Evolutionary conservation across 1,140 invertebrate genomes (phyloP).

Genomic region (Conus betulinus): DNA sequence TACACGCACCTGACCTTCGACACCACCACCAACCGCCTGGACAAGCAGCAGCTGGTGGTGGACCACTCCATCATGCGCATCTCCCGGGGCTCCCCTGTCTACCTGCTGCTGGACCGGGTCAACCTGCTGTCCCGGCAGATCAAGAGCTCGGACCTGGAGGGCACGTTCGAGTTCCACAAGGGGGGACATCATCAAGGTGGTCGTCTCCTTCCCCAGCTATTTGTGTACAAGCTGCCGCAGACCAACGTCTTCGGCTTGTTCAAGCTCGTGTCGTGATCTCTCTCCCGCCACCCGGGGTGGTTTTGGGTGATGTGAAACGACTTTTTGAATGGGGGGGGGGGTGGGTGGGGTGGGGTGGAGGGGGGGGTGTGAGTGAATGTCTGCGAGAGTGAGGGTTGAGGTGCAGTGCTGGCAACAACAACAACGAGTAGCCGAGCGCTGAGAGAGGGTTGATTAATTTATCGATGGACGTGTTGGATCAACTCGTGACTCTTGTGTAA

Average conservation of each 20-base stretch:
- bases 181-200: slow-evolving; percentile 26
- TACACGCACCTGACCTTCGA: slow-evolving; percentile 37
- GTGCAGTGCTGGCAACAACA: no score
- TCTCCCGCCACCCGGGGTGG: not conserved
- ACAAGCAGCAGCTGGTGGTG: slow-evolving; percentile 26
- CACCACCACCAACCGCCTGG: slow-evolving; percentile 22
- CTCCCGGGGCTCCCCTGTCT: not conserved
- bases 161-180: slow-evolving; percentile 28
- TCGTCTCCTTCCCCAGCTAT: slow-evolving; percentile 21
- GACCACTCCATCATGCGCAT: slow-evolving; percentile 15
- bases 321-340: not conserved
- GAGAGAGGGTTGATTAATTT: not conserved
- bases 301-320: not conserved
- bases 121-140: not conserved
- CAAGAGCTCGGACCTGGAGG: slow-evolving; percentile 34
- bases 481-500: not conserved
- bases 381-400: not conserved
- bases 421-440: no score
- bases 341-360: not conserved
- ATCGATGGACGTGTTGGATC: not conserved
- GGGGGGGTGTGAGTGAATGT: not conserved
- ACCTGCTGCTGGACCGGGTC: slow-evolving; percentile 29
- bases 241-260: slow-evolving; percentile 31
- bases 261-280: slow-evolving; percentile 16
- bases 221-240: slow-evolving; percentile 34